Evolutionary conservation across 2,113 vertebrate species (phyloP), one percentile per base, ranked within the genome.

Genomic region (Phylloscopus trochiloides): DNA sequence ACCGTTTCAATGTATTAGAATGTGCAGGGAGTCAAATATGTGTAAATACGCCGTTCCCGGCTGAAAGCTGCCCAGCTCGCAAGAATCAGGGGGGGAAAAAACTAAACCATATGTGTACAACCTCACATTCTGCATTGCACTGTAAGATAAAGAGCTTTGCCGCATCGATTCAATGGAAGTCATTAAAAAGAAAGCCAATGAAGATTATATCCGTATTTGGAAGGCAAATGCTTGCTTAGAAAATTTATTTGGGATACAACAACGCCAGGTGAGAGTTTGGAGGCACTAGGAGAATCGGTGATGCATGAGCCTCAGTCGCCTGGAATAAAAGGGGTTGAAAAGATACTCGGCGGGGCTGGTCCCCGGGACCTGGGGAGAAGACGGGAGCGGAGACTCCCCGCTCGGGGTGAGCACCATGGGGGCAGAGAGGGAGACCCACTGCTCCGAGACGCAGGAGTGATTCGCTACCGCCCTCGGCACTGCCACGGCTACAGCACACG

Each of bases 91-190:
- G 62, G 66, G 62, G 11, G 5, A 6, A 40, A 70, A 94, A 88
- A 21, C 87, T 51, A 80, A 97, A 96, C 87, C 95, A 95, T 92
- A 93, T 94, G 95, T 91, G 85, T 80, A 73, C 50, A 76, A 93
- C 5, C 17, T 54, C 80, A 72, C 77, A 51, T 62, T 93, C 63
- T 40, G 42, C 42, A 66, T 66, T 40, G 70, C 70, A 18, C 54
- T 55, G 2, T 36, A 87, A 90, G 92, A 86, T 88, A 88, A 79
- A 94, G 92, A 77, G 78, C 47, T 91, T 66, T 79, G 67, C 63
- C 43, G 51, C 34, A 86, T 36, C 16, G 34, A 83, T 84, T 86
- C 79, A 34, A 84, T 81, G 67, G 78, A 92, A 92, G 4, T 45
- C 43, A 67, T 67, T 83, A 93, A 59, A 86, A 83, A 57, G 50